These are phyloP conservation scores for Candidula unifasciata DNA, from an alignment of 2,888 invertebrate genomes.

Conservation along the genomic window DNA sequence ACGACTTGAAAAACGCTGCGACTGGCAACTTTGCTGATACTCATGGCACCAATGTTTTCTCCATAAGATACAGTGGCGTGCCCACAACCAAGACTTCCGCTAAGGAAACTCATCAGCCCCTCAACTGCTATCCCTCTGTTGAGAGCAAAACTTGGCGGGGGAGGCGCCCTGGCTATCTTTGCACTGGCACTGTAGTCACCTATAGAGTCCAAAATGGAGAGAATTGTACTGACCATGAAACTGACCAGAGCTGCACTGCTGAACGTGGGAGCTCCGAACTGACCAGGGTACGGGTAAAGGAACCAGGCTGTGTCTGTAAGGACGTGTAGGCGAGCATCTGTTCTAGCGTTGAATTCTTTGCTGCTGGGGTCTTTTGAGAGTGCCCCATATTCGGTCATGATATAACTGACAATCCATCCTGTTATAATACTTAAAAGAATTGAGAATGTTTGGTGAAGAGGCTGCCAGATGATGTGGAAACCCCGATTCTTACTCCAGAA, in stretches of 20 bases:
- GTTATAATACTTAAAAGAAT: conserved; percentile 67
- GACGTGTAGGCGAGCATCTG: conserved; percentile 67
- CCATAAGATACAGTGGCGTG: conserved; percentile 93
- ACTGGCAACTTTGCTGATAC: conserved; percentile 87
- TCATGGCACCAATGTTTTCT: conserved; percentile 93
- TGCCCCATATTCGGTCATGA: conserved; percentile 65
- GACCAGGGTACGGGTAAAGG: conserved; percentile 81
- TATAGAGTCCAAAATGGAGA: conserved; percentile 79
- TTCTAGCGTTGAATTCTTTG: conserved; percentile 68
- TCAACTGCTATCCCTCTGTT: conserved; percentile 86
- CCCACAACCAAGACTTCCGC: conserved; percentile 90
- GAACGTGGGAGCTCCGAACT: conserved; percentile 67
- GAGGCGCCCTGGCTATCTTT: conserved; percentile 83
- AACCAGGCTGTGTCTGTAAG: conserved; percentile 71
- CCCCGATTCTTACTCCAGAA: conserved; percentile 61
- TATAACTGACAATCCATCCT: conserved; percentile 67
- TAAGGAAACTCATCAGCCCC: conserved; percentile 88
- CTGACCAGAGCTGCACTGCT: conserved; percentile 65
- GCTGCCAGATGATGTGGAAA: conserved; percentile 62
- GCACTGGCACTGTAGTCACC: conserved; percentile 94
- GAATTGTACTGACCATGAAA: conserved; percentile 67
- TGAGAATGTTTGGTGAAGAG: conserved; percentile 65
- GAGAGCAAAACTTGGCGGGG: conserved; percentile 90
- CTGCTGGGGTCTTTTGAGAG: conserved; percentile 77
- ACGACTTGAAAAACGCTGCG: conserved; percentile 77